Conservation (phyloP, 64 coral and sea anemone genomes). For the Stylophora pistillata region DNA sequence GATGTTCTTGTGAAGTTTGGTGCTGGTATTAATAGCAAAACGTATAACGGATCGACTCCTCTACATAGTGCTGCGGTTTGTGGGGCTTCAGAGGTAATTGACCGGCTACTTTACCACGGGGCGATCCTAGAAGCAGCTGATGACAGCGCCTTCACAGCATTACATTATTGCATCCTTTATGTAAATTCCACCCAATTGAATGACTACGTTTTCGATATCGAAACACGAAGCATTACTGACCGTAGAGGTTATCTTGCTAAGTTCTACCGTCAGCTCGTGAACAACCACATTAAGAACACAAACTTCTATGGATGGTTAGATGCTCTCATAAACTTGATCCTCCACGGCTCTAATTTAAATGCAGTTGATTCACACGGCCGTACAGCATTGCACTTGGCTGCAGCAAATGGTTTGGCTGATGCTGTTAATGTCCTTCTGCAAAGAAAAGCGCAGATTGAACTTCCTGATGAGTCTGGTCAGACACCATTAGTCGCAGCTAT, state of each 20-base stretch:
- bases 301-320: background rate
- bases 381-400: constrained; percentile 4
- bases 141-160: background rate
- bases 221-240: too few relatives aligned
- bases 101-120: background rate
- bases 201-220: background rate
- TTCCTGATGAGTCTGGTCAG: background rate
- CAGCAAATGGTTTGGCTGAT: constrained; percentile 1
- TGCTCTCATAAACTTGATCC: background rate
- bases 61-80: too few relatives aligned
- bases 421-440: background rate
- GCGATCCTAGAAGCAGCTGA: constrained; percentile 31
- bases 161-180: background rate
- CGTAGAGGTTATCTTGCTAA: too few relatives aligned
- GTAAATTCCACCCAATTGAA: background rate
- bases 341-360: background rate
- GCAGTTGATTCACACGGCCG: constrained; percentile 1
- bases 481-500: background rate
- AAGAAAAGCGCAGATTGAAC: background rate
- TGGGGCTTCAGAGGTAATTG: background rate
- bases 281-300: too few relatives aligned
- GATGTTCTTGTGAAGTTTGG: background rate
- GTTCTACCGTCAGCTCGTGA: too few relatives aligned
- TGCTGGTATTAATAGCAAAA: background rate
- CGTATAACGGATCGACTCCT: constrained; percentile 46